Evolutionary conservation across 2,797 vertebrate genomes (phyloP).

Genomic region (Parauchenoglanis punctatus): DNA sequence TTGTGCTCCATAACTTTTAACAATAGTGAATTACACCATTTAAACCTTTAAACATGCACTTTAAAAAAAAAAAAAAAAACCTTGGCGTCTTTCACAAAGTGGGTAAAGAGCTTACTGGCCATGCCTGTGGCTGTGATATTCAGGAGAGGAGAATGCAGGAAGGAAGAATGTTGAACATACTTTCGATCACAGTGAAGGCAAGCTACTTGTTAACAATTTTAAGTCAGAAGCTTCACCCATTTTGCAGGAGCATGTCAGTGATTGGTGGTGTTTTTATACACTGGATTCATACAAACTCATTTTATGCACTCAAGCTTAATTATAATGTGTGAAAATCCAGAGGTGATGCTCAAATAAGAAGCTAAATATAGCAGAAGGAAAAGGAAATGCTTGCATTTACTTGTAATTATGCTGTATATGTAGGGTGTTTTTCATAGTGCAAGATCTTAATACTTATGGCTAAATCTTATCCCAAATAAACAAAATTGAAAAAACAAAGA

Average conservation of each 20-base stretch:
- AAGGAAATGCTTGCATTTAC: not conserved
- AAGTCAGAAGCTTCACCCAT: constrained; percentile 37
- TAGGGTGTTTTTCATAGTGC: not conserved
- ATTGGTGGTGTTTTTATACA: constrained; percentile 28
- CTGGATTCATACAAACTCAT: constrained; percentile 20
- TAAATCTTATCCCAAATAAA: not conserved
- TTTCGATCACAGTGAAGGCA: not conserved
- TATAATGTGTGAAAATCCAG: constrained; percentile 46
- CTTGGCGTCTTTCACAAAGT: not conserved
- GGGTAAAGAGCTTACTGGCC: not conserved
- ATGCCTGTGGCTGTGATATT: not conserved
- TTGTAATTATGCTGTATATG: not conserved
- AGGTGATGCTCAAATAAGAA: constrained; percentile 41
- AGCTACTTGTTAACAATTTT: constrained; percentile 32
- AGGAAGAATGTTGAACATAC: not conserved
- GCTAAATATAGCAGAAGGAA: constrained; percentile 41
- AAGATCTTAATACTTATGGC: not conserved
- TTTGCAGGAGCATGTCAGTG: constrained; percentile 13
- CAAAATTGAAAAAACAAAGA: not conserved
- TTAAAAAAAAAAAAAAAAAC: no score
- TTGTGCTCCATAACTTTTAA: no score
- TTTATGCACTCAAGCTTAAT: constrained; percentile 51
- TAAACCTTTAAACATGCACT: no score
- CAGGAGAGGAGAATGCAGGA: not conserved
- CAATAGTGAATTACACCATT: no score